A percentile compares a stretch with the other conserved stretches of the same genome.
Conservation (phyloP, 2,113 vertebrate species). For the Cathartes aura region DNA sequence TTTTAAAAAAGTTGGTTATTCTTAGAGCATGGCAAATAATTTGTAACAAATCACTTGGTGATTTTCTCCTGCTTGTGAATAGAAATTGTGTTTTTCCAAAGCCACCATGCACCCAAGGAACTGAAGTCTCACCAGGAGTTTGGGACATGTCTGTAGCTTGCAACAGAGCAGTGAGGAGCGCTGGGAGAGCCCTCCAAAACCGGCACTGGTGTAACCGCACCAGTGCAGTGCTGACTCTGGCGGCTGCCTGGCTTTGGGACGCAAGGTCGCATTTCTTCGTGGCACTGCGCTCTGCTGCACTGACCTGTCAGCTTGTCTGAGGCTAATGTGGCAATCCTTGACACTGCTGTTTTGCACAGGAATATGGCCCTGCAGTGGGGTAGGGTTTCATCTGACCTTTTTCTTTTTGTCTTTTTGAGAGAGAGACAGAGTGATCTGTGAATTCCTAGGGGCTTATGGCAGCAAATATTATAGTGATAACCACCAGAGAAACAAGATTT, state of each 20-base stretch:
- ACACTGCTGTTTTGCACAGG: not conserved
- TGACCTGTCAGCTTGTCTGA: fast-evolving
- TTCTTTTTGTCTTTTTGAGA: not conserved
- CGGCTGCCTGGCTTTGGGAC: fast-evolving
- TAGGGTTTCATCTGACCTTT: not conserved
- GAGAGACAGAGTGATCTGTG: not conserved
- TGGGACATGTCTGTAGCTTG: not conserved
- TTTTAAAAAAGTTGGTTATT: constrained; percentile 46
- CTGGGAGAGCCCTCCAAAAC: not conserved
- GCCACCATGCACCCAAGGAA: not conserved
- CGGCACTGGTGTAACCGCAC: fast-evolving
- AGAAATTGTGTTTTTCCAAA: not conserved
- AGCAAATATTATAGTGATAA: not conserved
- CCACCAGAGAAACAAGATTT: not conserved
- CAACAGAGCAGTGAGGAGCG: not conserved
- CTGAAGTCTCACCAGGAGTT: not conserved
- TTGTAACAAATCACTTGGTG: constrained; percentile 51
- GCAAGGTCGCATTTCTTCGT: not conserved
- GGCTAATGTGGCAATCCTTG: fast-evolving
- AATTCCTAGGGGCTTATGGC: not conserved
- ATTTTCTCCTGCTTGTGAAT: not conserved
- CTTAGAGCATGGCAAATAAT: constrained; percentile 10
- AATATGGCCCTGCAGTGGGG: not conserved
- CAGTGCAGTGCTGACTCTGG: fast-evolving
- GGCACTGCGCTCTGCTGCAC: not conserved